Base-by-base conservation (phyloP, 2,113 vertebrate species). In the Aplodontia rufa region DNA sequence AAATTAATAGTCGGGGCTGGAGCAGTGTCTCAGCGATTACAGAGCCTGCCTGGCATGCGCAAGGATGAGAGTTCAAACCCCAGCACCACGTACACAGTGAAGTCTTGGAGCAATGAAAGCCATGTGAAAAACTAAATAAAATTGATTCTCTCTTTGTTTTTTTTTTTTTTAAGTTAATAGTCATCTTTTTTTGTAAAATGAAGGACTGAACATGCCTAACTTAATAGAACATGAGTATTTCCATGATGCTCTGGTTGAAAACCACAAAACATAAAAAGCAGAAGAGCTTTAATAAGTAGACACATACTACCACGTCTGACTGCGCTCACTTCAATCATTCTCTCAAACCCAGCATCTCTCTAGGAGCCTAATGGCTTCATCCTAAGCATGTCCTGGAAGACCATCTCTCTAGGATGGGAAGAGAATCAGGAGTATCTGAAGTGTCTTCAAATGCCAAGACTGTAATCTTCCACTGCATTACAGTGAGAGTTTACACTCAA, bases 151-250 rank as follows among this genome's bases (percentile, higher is more conserved):
- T n/a, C n/a, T n/a, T n/a, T n/a, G n/a, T n/a, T n/a, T n/a, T n/a
- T n/a, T n/a, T n/a, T n/a, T n/a, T n/a, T n/a, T n/a, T n/a, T n/a
- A n/a, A n/a, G 81, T 69, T 90, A 55, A 62, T 8, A 91, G 62
- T 58, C 26, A 45, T 82, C 47, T 69, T 94, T 85, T 85, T 75
- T 58, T 82, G 32, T 62, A 97, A 88, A 94, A 90, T 79, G 79
- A 91, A 93, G 19, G 58, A 26, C 0, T 53, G 19, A 84, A 72
- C 37, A 76, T 47, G 22, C 55, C 58, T 55, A n/a, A 47, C 76
- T 42, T 78, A 51, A 75, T 14, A 74, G 45, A 76, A 79, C 37
- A 58, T 10, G 64, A 93, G 47, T 86, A 80, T 68, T 58, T 58
- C 42, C 51, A 88, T 19, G 28, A 85, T 55, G 76, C 89, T 89